Evolutionary conservation across 2,113 vertebrate genomes (phyloP).

Genomic region (Rhabdomys dilectus): DNA sequence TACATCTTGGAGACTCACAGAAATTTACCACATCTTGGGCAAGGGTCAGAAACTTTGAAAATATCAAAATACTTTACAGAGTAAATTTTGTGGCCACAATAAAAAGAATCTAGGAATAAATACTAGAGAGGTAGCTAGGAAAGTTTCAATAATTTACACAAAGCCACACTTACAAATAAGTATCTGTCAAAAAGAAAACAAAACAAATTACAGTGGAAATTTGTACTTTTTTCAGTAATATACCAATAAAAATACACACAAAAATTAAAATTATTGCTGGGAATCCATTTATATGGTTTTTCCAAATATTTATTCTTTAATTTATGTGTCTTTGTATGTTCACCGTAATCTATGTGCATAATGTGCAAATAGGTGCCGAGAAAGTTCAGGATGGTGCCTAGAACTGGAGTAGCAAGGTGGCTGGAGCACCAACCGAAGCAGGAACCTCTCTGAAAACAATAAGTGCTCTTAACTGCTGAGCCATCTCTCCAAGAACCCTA

Average conservation of each 20-base stretch:
- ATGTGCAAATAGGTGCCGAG: background rate
- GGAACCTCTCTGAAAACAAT: no score
- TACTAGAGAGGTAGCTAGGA: background rate
- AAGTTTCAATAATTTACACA: background rate
- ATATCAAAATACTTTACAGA: background rate
- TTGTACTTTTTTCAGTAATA: background rate
- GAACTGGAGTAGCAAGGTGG: background rate
- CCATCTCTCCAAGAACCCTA: background rate
- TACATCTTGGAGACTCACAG: background rate
- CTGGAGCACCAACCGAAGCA: background rate
- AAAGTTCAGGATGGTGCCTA: background rate
- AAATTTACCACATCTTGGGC: background rate
- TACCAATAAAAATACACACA: background rate
- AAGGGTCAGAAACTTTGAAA: background rate
- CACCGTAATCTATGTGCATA: no score
- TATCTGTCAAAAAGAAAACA: background rate
- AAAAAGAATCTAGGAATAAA: background rate
- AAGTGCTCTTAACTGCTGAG: background rate
- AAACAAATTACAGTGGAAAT: background rate
- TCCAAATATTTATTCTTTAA: background rate
- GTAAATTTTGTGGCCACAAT: background rate
- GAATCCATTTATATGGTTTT: background rate
- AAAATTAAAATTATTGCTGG: background rate
- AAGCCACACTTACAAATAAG: background rate
- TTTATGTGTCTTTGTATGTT: background rate